Evolutionary conservation across 2,113 vertebrate genomes (phyloP).

Genomic region (Glareola pratincola): DNA sequence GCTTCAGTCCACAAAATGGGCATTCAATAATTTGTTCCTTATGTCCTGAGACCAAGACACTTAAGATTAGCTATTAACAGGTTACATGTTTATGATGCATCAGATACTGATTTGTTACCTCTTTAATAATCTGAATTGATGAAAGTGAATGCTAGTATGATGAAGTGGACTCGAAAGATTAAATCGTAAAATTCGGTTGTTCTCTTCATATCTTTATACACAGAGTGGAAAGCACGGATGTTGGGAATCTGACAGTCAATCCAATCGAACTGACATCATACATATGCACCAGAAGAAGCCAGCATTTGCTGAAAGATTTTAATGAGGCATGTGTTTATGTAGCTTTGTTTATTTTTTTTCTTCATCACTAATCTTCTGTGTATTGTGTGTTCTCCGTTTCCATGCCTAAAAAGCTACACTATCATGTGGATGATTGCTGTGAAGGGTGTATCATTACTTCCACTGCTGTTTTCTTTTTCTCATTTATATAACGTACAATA

Average conservation of each 20-base stretch:
- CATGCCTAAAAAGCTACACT: background rate
- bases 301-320: background rate
- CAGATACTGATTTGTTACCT: background rate
- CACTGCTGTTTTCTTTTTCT: background rate
- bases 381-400: background rate
- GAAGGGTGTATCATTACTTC: background rate
- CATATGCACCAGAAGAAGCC: background rate
- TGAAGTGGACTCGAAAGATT: background rate
- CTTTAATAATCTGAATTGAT: background rate
- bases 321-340: background rate
- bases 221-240: background rate
- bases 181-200: accelerated
- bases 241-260: background rate
- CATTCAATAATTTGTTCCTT: background rate
- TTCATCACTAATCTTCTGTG: background rate
- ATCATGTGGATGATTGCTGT: background rate
- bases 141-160: background rate
- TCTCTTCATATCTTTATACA: background rate
- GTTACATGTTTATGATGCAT: background rate
- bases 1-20: background rate
- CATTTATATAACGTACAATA: background rate
- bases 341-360: background rate
- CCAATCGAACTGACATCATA: background rate
- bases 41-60: background rate
- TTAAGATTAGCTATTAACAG: background rate